These are phyloP conservation scores for Ptychochromis oligacanthus DNA, from an alignment of 2,113 vertebrate genomes.

Conservation along the genomic window DNA sequence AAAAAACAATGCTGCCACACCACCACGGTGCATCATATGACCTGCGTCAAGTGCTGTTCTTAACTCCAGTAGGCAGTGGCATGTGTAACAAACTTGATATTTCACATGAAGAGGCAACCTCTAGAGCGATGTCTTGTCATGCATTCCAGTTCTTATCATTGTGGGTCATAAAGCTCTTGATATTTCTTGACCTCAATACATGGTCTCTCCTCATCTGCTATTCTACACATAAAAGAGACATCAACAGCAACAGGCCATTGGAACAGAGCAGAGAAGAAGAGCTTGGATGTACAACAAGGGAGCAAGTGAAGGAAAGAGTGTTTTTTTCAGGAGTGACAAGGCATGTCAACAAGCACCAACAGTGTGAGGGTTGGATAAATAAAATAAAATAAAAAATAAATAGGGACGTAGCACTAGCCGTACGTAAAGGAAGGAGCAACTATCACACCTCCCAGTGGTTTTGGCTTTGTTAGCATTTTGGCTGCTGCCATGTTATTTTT, in stretches of 20 bases:
- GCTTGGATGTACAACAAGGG: no score
- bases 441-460: background rate
- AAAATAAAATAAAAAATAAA: no score
- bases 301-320: background rate
- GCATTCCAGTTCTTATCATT: background rate
- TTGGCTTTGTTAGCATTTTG: background rate
- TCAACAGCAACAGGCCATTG: background rate
- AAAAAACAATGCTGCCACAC: background rate
- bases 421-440: background rate
- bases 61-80: no score
- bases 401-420: background rate
- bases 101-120: no score
- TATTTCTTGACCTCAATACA: background rate
- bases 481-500: background rate
- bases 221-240: background rate
- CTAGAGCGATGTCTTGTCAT: background rate
- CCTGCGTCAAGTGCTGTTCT: background rate
- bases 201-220: background rate
- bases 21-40: accelerated
- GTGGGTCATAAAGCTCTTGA: background rate
- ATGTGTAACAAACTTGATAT: no score
- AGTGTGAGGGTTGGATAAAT: background rate
- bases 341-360: background rate
- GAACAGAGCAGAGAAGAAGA: background rate
- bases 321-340: background rate